Conservation (phyloP, 2,113 vertebrate species). For the Xyrauchen texanus region DNA sequence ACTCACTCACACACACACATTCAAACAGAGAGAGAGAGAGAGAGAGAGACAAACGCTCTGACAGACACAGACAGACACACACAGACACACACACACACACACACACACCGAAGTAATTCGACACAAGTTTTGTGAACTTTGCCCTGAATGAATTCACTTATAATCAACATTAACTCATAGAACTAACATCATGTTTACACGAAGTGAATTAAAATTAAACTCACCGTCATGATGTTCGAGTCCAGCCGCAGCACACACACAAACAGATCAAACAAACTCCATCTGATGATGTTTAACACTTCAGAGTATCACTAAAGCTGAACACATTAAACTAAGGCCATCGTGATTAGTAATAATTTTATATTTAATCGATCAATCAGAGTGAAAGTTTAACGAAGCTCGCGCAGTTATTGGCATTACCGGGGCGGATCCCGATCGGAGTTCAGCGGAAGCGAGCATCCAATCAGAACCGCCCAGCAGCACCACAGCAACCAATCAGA, state of each 20-base stretch:
- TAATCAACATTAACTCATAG: too few relatives aligned
- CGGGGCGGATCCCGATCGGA: slow-evolving; percentile 6
- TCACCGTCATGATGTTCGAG: slow-evolving; percentile 30
- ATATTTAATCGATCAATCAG: background rate
- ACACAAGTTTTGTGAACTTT: too few relatives aligned
- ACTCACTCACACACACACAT: too few relatives aligned
- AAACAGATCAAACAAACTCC: background rate
- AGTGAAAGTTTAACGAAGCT: background rate
- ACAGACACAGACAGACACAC: too few relatives aligned
- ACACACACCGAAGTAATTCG: too few relatives aligned
- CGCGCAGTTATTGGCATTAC: background rate
- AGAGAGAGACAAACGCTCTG: background rate
- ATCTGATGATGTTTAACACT: background rate
- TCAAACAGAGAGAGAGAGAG: slow-evolving; percentile 23
- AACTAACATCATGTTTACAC: too few relatives aligned
- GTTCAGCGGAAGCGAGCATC: slow-evolving; percentile 21
- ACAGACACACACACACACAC: background rate
- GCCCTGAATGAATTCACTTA: too few relatives aligned
- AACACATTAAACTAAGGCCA: background rate
- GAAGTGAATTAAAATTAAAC: slow-evolving; percentile 14
- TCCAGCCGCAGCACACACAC: background rate
- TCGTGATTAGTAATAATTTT: background rate
- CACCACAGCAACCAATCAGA: too few relatives aligned
- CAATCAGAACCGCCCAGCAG: too few relatives aligned
- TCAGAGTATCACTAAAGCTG: background rate